Base-by-base conservation (phyloP, 2,113 vertebrate species). In the Polypterus bichir region DNA sequence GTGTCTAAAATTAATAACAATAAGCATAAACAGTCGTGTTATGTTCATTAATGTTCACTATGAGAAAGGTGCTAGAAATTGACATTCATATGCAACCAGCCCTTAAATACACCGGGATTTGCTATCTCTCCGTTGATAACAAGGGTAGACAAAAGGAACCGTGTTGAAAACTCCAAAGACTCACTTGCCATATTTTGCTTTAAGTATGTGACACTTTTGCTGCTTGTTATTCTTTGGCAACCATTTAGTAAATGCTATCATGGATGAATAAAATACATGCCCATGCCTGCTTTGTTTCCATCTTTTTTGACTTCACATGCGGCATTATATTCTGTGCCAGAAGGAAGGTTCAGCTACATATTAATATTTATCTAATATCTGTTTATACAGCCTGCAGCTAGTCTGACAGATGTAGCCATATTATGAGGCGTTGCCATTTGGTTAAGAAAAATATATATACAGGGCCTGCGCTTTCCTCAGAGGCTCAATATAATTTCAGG, bases 321-420 rank as follows among this genome's bases (percentile, higher is more conserved):
- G 71, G 71, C 68, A 49, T 70, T 73, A 59, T 70, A 77, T 74
- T 74, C 76, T 63, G 9, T 68, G 70, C 51, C 62, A 54, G 58
- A 65, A 27, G 44, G 51, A 61, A 64, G 64, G 46, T 62, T 45
- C 63, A 66, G 47, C 44, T 71, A 51, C 10, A 10, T 61, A 76
- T 79, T 84, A 73, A 77, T 79, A 78, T 79, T 82, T 73, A 76
- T 73, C 80, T 46, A 1, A 59, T 77, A 73, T 48, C 62, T 66
- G 48, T 80, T 72, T 76, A 69, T 72, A 63, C 85, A 75, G 73
- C 73, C 74, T 70, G 66, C 74, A 82, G 85, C 83, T 65, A 77
- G 70, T 76, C 68, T 59, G 64, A 81, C 81, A 86, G 77, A 75
- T 81, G 72, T 71, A 83, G 66, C 64, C 48, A 71, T 73, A 74